Evolutionary conservation across 35 echinoderm and acorn worm genomes (phyloP).

Genomic region (Apostichopus parvimensis): DNA sequence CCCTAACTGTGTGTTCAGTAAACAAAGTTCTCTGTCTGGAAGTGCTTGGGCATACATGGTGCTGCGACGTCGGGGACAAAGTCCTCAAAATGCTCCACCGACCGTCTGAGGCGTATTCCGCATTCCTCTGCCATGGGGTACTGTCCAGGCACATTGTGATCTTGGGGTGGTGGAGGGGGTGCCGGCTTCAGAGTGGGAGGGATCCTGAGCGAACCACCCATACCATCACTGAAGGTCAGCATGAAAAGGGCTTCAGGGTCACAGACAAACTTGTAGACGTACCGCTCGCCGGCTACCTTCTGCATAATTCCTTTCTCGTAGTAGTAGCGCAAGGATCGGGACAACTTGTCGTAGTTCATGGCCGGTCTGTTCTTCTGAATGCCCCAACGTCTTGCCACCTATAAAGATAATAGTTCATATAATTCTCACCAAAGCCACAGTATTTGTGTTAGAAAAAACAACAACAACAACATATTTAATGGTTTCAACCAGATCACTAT

Average conservation of each 20-base stretch:
- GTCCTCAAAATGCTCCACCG: conserved; percentile 53
- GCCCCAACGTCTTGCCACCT: conserved; percentile 98
- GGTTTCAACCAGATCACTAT: too few species aligned
- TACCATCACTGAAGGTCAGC: conserved; percentile 92
- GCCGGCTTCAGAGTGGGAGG: conserved; percentile 23
- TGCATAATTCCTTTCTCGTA: conserved; percentile 99
- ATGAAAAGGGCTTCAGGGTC: conserved; percentile 98
- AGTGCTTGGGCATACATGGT: conserved; percentile 57
- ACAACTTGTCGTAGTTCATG: conserved; percentile 99
- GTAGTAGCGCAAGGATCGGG: conserved; percentile 91
- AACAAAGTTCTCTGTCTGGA: conserved; percentile 49
- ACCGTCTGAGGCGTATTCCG: background rate
- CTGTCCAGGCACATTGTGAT: conserved; percentile 68
- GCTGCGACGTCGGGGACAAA: conserved; percentile 62
- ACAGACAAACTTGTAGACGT: conserved; percentile 99
- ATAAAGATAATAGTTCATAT: background rate
- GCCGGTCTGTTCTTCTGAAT: conserved; percentile 99
- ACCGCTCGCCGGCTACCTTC: conserved; percentile 97
- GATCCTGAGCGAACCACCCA: conserved; percentile 61
- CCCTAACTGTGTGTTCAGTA: conserved; percentile 22
- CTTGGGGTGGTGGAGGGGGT: conserved; percentile 47
- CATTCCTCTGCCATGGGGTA: conserved; percentile 53
- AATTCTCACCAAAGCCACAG: too few species aligned
- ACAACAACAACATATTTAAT: too few species aligned
- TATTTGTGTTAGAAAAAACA: too few species aligned